Evolutionary conservation across 2,797 vertebrate species (phyloP), one percentile per base, ranked within the genome.

Genomic region (Myotis pilosus): DNA sequence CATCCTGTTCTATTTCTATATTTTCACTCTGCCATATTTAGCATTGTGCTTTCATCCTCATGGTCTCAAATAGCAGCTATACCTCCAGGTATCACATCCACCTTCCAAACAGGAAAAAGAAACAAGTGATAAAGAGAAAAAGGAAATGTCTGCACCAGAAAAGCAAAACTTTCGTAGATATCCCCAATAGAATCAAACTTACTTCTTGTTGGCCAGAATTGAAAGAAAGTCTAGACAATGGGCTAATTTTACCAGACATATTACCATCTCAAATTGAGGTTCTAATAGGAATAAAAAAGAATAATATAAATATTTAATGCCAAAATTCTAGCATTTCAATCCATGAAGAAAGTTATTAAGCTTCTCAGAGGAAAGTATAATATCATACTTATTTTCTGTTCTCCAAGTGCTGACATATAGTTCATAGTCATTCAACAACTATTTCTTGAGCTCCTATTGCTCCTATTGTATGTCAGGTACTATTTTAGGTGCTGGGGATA

Each of bases 401-500:
- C 66, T 89, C 74, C 41, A 92, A 64, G 51, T 55, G 69, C 95
- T 95, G 71, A 90, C 75, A 79, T 57, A 79, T 5, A 53, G 75
- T 22, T 28, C 60, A 22, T 1, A 41, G 30, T 92, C 92, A 83
- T 92, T 93, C 74, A 60, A n/a, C 79, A 95, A 82, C 68, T 78
- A 87, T 94, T 93, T 94, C 85, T 92, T 82, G 41, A 95, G 49
- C 33, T 72, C 51, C 30, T 74, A 19, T 53, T 44, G n/a, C 33
- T 72, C 51, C 30, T 74, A 19, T 53, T 44, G n/a, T 89, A n/a
- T 69, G 41, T 69, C 76, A 89, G 47, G n/a, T 53, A 68, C 92
- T 95, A 96, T 95, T 96, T 96, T 96, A 76, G 80, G 80, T 96
- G 80, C 8, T 51, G 83, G 80, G 75, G 71, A 95, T 87, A 55